Percentiles rank a stretch among this genome's conserved stretches.
phyloP scores from a whole-genome alignment of 2,888 invertebrate genomes.

The Drosophila suboccidentalis region DNA sequence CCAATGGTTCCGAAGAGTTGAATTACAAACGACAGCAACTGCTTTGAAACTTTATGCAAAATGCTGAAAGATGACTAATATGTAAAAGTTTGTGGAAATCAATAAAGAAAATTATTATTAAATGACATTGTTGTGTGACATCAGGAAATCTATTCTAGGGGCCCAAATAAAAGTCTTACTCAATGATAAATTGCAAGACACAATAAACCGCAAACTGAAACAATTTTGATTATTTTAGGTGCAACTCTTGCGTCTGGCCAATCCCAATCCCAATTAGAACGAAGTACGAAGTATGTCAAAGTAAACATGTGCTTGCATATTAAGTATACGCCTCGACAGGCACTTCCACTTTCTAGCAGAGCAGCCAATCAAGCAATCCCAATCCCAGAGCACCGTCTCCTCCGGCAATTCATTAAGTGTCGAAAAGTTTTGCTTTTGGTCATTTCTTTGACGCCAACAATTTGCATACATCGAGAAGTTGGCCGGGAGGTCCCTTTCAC shows the following conservation, averaged over 20 bases:
- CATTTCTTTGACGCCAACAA: constrained; percentile 69
- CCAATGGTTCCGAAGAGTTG: constrained; percentile 3
- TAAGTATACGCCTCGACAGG: constrained; percentile 50
- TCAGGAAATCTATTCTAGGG: neutral
- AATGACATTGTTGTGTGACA: neutral
- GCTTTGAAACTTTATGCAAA: neutral
- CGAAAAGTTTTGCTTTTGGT: constrained; percentile 79
- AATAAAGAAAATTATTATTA: constrained; percentile 7
- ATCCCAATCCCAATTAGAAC: constrained; percentile 61
- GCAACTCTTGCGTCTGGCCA: neutral
- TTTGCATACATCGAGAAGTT: constrained; percentile 67
- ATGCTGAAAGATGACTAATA: neutral
- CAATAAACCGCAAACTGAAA: neutral
- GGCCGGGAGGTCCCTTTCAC: constrained; percentile 32
- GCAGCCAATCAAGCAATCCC: constrained; percentile 48
- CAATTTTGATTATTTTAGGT: neutral
- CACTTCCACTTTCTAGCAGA: constrained; percentile 46
- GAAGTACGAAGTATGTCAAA: constrained; percentile 69
- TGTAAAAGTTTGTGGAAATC: neutral
- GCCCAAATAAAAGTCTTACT: neutral
- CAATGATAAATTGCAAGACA: neutral
- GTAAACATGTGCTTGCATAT: constrained; percentile 73
- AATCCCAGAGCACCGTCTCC: constrained; percentile 18
- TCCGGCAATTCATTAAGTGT: constrained; percentile 75
- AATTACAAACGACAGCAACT: neutral